Evolutionary conservation across 2,797 vertebrate genomes (phyloP).

Genomic region (Neosalanx taihuensis): DNA sequence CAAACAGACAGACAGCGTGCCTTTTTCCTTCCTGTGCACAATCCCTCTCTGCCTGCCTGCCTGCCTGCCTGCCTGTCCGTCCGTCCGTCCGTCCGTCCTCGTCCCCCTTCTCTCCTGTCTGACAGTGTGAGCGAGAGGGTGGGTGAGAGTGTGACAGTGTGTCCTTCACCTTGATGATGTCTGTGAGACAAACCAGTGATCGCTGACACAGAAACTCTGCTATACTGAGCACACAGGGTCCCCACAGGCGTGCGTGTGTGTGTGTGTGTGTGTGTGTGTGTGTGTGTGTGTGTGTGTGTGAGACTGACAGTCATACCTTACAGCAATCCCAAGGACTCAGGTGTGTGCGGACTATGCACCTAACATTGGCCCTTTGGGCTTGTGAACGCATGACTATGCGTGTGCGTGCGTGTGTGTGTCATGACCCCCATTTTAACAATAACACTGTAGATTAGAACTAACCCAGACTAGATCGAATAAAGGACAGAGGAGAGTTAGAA

Average conservation of each 20-base stretch:
- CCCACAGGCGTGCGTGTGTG: slow-evolving; percentile 1
- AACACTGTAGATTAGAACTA: background rate
- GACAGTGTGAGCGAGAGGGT: background rate
- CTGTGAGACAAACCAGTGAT: slow-evolving; percentile 23
- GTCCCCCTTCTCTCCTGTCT: background rate
- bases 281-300: background rate
- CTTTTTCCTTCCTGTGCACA: background rate
- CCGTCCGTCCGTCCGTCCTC: background rate
- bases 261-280: background rate
- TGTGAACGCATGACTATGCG: background rate
- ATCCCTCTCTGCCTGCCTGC: background rate
- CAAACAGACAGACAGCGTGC: background rate
- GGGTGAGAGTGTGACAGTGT: slow-evolving; percentile 6
- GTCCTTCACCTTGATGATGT: slow-evolving; percentile 41
- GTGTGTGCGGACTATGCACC: slow-evolving; percentile 1
- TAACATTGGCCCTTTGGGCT: background rate
- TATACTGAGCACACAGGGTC: slow-evolving; percentile 13
- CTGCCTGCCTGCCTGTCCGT: too few relatives aligned
- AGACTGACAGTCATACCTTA: background rate
- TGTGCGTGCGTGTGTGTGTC: background rate
- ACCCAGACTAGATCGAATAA: background rate
- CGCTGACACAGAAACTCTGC: slow-evolving; percentile 11
- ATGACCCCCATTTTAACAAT: too few relatives aligned
- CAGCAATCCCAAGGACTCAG: slow-evolving; percentile 17
- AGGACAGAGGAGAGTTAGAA: background rate